Conservation (phyloP, 2,888 invertebrate species). For the Tillus elongatus region DNA sequence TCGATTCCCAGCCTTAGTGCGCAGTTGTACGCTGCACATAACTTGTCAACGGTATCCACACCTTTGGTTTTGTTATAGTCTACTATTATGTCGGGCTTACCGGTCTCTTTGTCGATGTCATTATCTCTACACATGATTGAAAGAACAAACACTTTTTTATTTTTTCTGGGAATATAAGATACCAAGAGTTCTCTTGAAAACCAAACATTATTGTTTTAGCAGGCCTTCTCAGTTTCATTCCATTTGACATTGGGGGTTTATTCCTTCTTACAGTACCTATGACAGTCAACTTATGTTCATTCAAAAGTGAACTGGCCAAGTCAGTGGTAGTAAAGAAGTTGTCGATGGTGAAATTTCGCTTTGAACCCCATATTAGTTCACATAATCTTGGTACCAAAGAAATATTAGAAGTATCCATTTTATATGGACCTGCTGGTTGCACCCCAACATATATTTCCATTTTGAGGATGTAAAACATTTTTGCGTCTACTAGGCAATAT, state of each 20-base stretch:
- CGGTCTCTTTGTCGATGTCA: slow-evolving; percentile 23
- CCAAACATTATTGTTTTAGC: slow-evolving; percentile 11
- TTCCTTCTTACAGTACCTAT: slow-evolving; percentile 13
- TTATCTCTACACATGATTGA: slow-evolving; percentile 27
- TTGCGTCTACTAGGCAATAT: too few species aligned
- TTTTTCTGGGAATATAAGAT: slow-evolving; percentile 12
- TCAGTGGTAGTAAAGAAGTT: slow-evolving; percentile 12
- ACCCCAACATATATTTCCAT: too few species aligned
- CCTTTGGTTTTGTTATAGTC: slow-evolving; percentile 18
- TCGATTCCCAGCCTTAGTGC: too few species aligned
- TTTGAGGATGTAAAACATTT: too few species aligned
- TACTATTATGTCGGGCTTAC: slow-evolving; percentile 19
- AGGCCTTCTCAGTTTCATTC: slow-evolving; percentile 10
- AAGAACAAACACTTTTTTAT: slow-evolving; percentile 27
- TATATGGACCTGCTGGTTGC: slow-evolving; percentile 13
- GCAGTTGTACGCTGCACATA: slow-evolving; percentile 18
- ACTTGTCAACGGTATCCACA: slow-evolving; percentile 18
- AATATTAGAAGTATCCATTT: slow-evolving; percentile 9
- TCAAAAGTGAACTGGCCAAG: slow-evolving; percentile 8
- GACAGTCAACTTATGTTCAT: slow-evolving; percentile 11
- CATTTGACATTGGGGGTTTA: slow-evolving; percentile 12
- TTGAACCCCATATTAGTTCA: slow-evolving; percentile 12
- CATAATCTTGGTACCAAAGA: slow-evolving; percentile 10
- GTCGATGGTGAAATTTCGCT: slow-evolving; percentile 12
- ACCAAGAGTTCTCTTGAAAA: slow-evolving; percentile 11